phyloP scores from a whole-genome alignment of 2,888 invertebrate species.

The Ophion ellenae region DNA sequence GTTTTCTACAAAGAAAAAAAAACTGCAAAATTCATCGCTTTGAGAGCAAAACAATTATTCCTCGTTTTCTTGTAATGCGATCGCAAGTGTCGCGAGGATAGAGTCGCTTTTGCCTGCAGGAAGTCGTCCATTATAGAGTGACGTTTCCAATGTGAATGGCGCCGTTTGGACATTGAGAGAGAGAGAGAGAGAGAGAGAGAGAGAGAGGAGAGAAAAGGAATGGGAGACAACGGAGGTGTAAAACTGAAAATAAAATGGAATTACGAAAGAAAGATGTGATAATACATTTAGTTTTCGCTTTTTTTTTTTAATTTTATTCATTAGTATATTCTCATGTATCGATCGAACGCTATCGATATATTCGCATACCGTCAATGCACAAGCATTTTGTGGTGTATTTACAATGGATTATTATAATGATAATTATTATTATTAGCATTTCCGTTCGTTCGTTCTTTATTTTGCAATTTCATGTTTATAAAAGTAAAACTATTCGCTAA shows the following conservation, averaged over 20 bases:
- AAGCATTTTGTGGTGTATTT: slow-evolving; percentile 77
- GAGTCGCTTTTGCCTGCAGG: slow-evolving; percentile 58
- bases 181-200: slow-evolving; percentile 4
- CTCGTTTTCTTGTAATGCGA: slow-evolving; percentile 18
- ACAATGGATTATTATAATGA: slow-evolving; percentile 71
- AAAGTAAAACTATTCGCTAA: slow-evolving; percentile 80
- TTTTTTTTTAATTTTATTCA: slow-evolving; percentile 60
- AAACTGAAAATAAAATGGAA: slow-evolving; percentile 61
- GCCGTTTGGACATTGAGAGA: slow-evolving; percentile 42
- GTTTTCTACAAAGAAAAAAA: background rate
- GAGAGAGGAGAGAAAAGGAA: slow-evolving; percentile 25
- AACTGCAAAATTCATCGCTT: slow-evolving; percentile 1
- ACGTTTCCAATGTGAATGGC: slow-evolving; percentile 53
- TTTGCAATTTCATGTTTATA: slow-evolving; percentile 73
- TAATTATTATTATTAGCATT: slow-evolving; percentile 45
- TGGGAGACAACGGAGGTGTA: slow-evolving; percentile 53
- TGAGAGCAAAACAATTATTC: slow-evolving; percentile 4
- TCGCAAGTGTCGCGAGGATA: slow-evolving; percentile 41
- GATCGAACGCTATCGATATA: slow-evolving; percentile 75
- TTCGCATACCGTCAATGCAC: slow-evolving; percentile 75
- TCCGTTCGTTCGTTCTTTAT: slow-evolving; percentile 33
- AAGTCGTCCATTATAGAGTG: slow-evolving; percentile 57
- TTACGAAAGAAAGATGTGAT: slow-evolving; percentile 44
- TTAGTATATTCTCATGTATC: slow-evolving; percentile 75
- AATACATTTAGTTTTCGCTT: slow-evolving; percentile 11